A percentile compares a stretch with the other conserved stretches of the same genome.
Conservation (phyloP, 2,797 vertebrate species). For the Rhinichthys osculus region DNA sequence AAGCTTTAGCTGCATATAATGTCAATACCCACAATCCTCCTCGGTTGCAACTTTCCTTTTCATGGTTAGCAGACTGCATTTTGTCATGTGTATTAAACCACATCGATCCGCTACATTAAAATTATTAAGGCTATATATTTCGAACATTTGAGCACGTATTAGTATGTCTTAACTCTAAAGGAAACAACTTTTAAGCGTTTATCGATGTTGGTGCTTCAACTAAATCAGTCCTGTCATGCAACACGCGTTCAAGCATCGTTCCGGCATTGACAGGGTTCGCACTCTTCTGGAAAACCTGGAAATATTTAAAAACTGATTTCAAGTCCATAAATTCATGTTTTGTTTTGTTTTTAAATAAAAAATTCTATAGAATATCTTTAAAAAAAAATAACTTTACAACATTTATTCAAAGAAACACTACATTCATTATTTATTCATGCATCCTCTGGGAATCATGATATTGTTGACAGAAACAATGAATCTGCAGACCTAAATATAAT, state of each 20-base stretch:
- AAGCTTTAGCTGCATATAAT: background rate
- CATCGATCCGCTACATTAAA: background rate
- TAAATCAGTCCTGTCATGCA: background rate
- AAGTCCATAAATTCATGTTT: background rate
- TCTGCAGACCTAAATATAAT: background rate
- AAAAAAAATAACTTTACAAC: too few species aligned
- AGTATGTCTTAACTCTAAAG: background rate
- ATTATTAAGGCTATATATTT: background rate
- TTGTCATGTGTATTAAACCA: background rate
- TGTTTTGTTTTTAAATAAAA: background rate
- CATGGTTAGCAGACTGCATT: background rate
- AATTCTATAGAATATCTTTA: background rate
- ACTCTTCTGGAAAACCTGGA: background rate
- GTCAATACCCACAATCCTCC: constrained; percentile 16
- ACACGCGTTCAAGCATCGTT: background rate
- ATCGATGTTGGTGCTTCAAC: background rate
- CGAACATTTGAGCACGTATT: background rate
- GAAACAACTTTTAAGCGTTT: background rate
- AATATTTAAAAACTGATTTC: background rate
- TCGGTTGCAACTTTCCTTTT: background rate
- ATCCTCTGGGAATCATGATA: background rate
- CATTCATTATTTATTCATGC: background rate
- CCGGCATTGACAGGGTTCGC: background rate
- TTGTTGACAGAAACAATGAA: background rate
- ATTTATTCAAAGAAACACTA: background rate